A percentile compares a stretch with the other conserved stretches of the same genome.
These are phyloP conservation scores for Neolamprologus sp. DNA, from an alignment of 2,113 vertebrate genomes.

Conservation along the genomic window DNA sequence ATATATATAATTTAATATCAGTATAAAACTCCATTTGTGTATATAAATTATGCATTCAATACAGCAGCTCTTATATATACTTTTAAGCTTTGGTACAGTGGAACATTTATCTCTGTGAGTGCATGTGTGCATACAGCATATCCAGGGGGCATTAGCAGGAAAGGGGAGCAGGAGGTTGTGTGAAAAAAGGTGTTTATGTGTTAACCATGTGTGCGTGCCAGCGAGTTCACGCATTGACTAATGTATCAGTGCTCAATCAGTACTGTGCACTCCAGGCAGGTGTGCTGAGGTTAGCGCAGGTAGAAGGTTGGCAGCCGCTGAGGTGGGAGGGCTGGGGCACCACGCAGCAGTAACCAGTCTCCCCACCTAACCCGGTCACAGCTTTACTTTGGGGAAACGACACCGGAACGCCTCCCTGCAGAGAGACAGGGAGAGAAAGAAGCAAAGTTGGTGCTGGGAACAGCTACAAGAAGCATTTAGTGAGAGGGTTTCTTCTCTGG, in stretches of 20 bases:
- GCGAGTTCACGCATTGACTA: constrained; percentile 24
- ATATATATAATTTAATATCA: constrained; percentile 68
- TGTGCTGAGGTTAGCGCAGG: constrained; percentile 77
- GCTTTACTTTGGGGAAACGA: constrained; percentile 85
- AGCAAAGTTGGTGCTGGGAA: background rate
- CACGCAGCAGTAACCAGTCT: constrained; percentile 86
- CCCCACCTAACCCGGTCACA: constrained; percentile 78
- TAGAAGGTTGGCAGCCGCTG: constrained; percentile 74
- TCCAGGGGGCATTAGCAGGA: constrained; percentile 2
- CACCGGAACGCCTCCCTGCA: constrained; percentile 58
- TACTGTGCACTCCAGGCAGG: constrained; percentile 84
- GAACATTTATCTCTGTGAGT: constrained; percentile 24
- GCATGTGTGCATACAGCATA: background rate
- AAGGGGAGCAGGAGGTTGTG: background rate
- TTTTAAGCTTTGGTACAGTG: constrained; percentile 65
- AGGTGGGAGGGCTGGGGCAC: constrained; percentile 76
- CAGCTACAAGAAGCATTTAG: background rate
- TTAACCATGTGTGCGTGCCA: background rate
- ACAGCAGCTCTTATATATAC: constrained; percentile 65
- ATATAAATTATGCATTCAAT: constrained; percentile 71
- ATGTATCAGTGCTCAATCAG: constrained; percentile 56
- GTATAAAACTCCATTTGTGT: constrained; percentile 72
- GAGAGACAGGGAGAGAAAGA: background rate
- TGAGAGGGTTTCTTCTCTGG: background rate
- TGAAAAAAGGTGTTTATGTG: background rate